phyloP scores from a whole-genome alignment of 2,797 vertebrate genomes.

The Odontamblyopus rebecca region DNA sequence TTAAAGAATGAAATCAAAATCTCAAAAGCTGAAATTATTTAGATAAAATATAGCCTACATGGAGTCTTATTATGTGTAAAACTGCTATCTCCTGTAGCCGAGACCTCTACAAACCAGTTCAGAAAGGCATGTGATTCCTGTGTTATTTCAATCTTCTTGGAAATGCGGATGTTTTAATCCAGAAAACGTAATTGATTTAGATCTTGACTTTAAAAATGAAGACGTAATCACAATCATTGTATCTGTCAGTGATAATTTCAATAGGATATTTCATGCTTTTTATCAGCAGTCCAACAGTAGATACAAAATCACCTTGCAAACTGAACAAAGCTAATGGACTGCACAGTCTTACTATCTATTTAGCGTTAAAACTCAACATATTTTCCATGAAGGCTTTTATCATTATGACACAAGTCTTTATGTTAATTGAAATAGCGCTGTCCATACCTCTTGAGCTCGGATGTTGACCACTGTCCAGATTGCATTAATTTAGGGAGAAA shows the following conservation, averaged over 20 bases:
- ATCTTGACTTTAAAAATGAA: background rate
- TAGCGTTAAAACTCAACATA: background rate
- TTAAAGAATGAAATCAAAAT: too few relatives aligned
- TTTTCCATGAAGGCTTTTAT: background rate
- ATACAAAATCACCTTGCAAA: background rate
- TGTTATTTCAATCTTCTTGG: background rate
- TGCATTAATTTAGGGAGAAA: slow-evolving; percentile 23
- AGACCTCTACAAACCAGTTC: too few relatives aligned
- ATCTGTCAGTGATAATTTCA: background rate
- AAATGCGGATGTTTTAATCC: background rate
- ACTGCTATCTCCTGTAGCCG: too few relatives aligned
- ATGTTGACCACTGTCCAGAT: slow-evolving; percentile 52
- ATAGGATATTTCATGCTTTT: background rate
- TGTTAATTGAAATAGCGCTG: background rate
- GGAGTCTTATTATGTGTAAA: too few relatives aligned
- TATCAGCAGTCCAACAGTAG: background rate
- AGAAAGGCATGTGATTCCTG: background rate
- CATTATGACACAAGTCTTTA: background rate
- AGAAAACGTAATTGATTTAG: background rate
- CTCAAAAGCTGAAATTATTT: too few relatives aligned
- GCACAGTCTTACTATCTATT: background rate
- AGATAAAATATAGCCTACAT: too few relatives aligned
- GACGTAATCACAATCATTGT: too few relatives aligned
- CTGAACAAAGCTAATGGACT: background rate
- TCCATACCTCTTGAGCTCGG: slow-evolving; percentile 70